phyloP scores from a whole-genome alignment of 2,888 invertebrate species.

The Nymphalis polychloros region DNA sequence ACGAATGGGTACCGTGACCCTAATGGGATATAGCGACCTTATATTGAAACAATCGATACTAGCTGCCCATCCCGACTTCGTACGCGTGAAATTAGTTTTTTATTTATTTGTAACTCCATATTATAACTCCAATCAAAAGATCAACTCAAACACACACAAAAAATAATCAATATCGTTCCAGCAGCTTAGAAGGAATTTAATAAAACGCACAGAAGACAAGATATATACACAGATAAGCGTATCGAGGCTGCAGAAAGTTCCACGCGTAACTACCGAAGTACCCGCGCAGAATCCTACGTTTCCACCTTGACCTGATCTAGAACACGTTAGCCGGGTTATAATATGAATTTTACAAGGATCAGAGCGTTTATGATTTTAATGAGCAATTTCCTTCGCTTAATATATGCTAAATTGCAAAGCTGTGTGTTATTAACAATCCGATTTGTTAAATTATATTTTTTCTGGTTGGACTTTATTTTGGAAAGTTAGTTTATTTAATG shows the following conservation, averaged over 20 bases:
- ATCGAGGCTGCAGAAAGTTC: constrained; percentile 2
- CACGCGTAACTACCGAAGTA: not conserved
- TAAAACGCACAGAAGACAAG: not conserved
- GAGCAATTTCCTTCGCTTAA: not conserved
- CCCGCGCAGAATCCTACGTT: constrained; percentile 10
- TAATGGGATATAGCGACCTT: constrained; percentile 1
- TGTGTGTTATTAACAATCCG: not conserved
- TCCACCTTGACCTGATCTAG: constrained; percentile 26
- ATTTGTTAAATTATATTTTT: too few relatives aligned
- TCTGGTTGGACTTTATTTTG: too few relatives aligned
- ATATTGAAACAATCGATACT: too few relatives aligned
- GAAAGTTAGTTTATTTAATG: too few relatives aligned
- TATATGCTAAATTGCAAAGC: not conserved
- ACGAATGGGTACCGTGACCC: constrained; percentile 25
- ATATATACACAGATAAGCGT: not conserved
- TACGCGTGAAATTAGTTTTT: too few relatives aligned
- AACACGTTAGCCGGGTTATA: constrained; percentile 4
- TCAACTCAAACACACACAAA: too few relatives aligned
- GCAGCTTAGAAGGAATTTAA: too few relatives aligned
- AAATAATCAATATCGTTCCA: too few relatives aligned
- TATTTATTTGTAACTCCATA: too few relatives aligned
- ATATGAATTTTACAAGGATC: not conserved
- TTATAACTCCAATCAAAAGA: too few relatives aligned
- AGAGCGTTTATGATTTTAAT: not conserved
- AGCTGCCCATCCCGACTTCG: too few relatives aligned